These are phyloP conservation scores for Prosopocoilus inquinatus DNA, from an alignment of 2,888 invertebrate species.

Conservation along the genomic window DNA sequence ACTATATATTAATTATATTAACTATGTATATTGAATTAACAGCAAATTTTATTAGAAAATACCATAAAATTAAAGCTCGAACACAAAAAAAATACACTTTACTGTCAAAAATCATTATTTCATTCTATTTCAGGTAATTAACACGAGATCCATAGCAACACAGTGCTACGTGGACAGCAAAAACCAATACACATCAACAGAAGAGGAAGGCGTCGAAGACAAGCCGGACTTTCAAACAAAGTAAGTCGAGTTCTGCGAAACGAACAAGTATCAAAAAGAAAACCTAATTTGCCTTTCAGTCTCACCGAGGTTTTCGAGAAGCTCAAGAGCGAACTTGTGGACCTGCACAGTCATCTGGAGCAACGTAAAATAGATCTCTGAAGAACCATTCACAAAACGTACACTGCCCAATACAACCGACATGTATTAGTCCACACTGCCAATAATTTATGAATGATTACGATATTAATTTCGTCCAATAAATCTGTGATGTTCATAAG, in stretches of 20 bases:
- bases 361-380: constrained; percentile 22
- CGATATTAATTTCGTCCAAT: no score
- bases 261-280: not conserved
- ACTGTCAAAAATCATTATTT: no score
- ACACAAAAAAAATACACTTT: no score
- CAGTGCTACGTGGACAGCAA: constrained; percentile 24
- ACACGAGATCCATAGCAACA: constrained; percentile 24
- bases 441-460: no score
- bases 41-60: no score
- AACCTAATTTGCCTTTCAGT: constrained; percentile 27
- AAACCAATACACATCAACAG: constrained; percentile 22
- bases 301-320: constrained; percentile 45
- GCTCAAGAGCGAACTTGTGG: constrained; percentile 44
- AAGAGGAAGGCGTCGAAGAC: constrained; percentile 19
- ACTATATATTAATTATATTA: no score
- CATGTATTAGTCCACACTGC: no score
- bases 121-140: no score
- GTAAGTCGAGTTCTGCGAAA: not conserved
- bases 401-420: no score
- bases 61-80: no score
- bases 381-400: not conserved
- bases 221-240: constrained; percentile 17
- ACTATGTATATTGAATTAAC: no score
- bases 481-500: no score
- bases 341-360: constrained; percentile 45